These are phyloP conservation scores for Elymnias hypermnestra DNA, from an alignment of 1,140 invertebrate species.

Conservation along the genomic window DNA sequence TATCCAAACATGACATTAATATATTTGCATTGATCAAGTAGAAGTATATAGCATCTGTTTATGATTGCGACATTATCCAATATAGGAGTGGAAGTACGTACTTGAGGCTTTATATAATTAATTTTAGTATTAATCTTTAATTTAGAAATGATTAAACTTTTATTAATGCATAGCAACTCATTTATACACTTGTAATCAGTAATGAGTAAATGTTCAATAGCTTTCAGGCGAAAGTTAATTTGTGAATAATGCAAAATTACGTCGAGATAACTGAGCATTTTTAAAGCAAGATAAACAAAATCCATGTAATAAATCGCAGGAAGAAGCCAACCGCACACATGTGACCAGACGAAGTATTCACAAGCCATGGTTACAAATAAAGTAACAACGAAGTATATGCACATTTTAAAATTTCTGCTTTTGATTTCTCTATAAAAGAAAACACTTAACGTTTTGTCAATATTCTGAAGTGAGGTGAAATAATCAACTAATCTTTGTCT, in stretches of 20 bases:
- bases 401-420: not conserved
- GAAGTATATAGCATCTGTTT: conserved; percentile 10
- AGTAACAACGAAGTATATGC: not conserved
- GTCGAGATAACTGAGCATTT: not conserved
- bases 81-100: not conserved
- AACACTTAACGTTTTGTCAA: not conserved
- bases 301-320: not conserved
- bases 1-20: conserved; percentile 8
- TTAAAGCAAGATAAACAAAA: not conserved
- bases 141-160: not conserved
- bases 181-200: not conserved
- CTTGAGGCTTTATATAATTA: not conserved
- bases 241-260: not conserved
- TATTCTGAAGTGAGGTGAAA: not conserved
- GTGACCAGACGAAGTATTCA: not conserved
- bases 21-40: conserved; percentile 11
- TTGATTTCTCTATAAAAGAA: not conserved
- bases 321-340: not conserved
- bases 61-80: not conserved
- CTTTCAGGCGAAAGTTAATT: not conserved
- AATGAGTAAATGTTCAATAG: not conserved
- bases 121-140: not conserved
- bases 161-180: not conserved
- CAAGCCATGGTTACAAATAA: not conserved
- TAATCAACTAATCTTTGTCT: not conserved